These are phyloP conservation scores for Cistogaster globosa DNA, from an alignment of 2,888 invertebrate genomes.

Conservation along the genomic window DNA sequence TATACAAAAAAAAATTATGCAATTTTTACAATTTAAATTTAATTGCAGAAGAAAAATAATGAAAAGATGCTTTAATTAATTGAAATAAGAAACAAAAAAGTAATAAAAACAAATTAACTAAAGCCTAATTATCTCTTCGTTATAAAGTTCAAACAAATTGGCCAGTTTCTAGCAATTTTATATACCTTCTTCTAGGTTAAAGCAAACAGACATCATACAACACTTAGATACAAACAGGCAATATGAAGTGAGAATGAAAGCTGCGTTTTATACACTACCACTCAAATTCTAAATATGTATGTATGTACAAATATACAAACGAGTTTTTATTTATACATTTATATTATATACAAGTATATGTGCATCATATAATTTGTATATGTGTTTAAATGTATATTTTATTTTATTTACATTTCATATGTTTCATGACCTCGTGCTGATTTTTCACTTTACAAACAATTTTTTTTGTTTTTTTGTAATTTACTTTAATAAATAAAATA, in stretches of 20 bases:
- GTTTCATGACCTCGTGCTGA: conserved; percentile 68
- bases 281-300: too few relatives aligned
- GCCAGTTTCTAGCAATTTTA: conserved; percentile 43
- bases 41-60: background rate
- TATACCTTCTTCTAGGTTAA: conserved; percentile 42
- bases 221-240: background rate
- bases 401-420: conserved; percentile 46
- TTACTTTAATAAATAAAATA: conserved; percentile 38
- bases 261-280: too few relatives aligned
- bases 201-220: too few relatives aligned
- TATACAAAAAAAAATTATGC: too few relatives aligned
- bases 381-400: conserved; percentile 1
- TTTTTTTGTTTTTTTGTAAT: background rate
- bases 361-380: background rate
- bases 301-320: too few relatives aligned
- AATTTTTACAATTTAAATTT: too few relatives aligned
- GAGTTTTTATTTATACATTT: background rate
- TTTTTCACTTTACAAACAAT: conserved; percentile 43
- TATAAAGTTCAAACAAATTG: conserved; percentile 6
- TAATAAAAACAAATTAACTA: conserved; percentile 24
- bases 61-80: background rate
- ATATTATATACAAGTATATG: background rate
- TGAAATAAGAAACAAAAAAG: background rate
- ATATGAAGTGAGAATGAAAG: background rate
- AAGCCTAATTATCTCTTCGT: conserved; percentile 17